These are phyloP conservation scores for Minunthozetes semirufus DNA, from an alignment of 2,888 invertebrate species.

Conservation along the genomic window DNA sequence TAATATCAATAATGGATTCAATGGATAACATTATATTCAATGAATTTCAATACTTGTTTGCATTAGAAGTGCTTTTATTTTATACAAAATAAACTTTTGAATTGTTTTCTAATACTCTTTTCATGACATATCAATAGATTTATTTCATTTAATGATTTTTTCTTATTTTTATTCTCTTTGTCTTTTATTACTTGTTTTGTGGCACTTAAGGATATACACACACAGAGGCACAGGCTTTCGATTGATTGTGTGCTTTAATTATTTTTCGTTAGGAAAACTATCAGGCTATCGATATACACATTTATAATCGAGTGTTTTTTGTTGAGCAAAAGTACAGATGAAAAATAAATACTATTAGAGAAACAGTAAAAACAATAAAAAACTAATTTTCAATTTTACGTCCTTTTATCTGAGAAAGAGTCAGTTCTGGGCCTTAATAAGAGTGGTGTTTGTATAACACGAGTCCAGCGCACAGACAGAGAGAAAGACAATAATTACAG, in stretches of 20 bases:
- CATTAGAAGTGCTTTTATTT: background rate
- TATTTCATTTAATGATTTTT: background rate
- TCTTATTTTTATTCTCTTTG: background rate
- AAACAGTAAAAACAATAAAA: too few species aligned
- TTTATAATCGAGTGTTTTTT: background rate
- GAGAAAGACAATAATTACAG: too few species aligned
- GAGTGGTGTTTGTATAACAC: too few species aligned
- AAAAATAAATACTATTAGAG: too few species aligned
- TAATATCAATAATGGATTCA: background rate
- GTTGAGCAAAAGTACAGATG: conserved; percentile 7
- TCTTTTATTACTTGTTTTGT: background rate
- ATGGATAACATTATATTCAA: background rate
- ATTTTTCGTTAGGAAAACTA: too few species aligned
- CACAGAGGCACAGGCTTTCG: background rate
- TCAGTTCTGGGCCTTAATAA: too few species aligned
- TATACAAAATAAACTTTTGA: background rate
- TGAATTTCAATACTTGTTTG: background rate
- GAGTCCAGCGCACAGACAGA: too few species aligned
- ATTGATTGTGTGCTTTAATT: conserved; percentile 10
- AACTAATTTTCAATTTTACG: too few species aligned
- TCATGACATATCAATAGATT: conserved; percentile 26
- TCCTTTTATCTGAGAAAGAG: too few species aligned
- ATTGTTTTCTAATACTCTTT: background rate
- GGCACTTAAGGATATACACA: conserved; percentile 8
- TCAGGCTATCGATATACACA: too few species aligned